phyloP scores from a whole-genome alignment of 2,797 vertebrate species.

The Ctenochaetus hawaiiensis region DNA sequence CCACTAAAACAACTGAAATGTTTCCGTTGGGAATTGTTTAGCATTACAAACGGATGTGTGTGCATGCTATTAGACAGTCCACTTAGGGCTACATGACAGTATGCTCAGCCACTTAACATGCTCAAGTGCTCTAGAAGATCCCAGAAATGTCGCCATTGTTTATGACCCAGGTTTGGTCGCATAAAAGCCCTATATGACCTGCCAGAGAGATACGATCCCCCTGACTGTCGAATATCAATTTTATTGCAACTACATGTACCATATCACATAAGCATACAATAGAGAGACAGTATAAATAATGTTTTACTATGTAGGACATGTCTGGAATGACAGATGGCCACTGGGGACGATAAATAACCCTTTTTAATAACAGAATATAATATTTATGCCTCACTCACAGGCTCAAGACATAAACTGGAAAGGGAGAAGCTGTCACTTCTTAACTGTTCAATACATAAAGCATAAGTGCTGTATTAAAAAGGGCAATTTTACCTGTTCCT shows the following conservation, averaged over 20 bases:
- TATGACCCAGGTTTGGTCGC: slow-evolving; percentile 23
- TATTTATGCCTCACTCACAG: slow-evolving; percentile 33
- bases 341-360: slow-evolving; percentile 57
- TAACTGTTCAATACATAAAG: slow-evolving; percentile 45
- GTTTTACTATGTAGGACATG: slow-evolving; percentile 56
- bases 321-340: slow-evolving; percentile 63
- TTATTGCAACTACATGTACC: slow-evolving; percentile 31
- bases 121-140: slow-evolving; percentile 40
- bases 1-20: slow-evolving; percentile 28
- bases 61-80: slow-evolving; percentile 8
- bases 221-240: slow-evolving; percentile 27
- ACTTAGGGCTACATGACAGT: slow-evolving; percentile 14
- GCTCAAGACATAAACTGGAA: slow-evolving; percentile 47
- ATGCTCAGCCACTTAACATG: slow-evolving; percentile 33
- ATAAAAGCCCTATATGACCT: slow-evolving; percentile 45
- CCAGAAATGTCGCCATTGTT: slow-evolving; percentile 20
- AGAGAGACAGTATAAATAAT: slow-evolving; percentile 34
- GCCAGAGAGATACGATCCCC: slow-evolving; percentile 32
- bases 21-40: slow-evolving; percentile 8
- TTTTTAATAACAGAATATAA: slow-evolving; percentile 45
- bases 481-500: slow-evolving; percentile 23
- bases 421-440: slow-evolving; percentile 33
- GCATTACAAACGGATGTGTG: slow-evolving; percentile 2
- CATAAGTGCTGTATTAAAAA: slow-evolving; percentile 22
- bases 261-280: slow-evolving; percentile 62